A percentile compares a stretch with the other conserved stretches of the same genome.
These are phyloP conservation scores for Spatulosminthurus flaviceps DNA, from an alignment of 2,888 invertebrate genomes.

Conservation along the genomic window DNA sequence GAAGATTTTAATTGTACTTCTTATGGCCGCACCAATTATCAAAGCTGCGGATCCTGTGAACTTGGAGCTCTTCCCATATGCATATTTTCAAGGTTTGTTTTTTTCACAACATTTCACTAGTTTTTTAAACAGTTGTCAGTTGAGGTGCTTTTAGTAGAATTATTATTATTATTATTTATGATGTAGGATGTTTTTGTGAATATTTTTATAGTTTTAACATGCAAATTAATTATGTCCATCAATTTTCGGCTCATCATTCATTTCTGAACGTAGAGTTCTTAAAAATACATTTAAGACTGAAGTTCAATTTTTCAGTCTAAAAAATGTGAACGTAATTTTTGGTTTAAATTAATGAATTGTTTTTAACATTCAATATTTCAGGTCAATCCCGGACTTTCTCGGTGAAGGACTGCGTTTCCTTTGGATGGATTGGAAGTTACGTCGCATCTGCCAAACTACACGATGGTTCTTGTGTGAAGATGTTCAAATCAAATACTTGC, in stretches of 20 bases:
- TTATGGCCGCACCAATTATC: background rate
- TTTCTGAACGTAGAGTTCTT: too few species aligned
- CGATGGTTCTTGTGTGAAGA: background rate
- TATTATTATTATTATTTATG: too few species aligned
- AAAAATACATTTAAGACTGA: too few species aligned
- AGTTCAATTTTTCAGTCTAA: too few species aligned
- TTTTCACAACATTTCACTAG: too few species aligned
- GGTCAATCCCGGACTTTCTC: background rate
- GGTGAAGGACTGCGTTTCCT: background rate
- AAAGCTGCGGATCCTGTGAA: background rate
- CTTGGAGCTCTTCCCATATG: background rate
- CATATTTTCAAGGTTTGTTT: slow-evolving; percentile 8
- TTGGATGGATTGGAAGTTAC: background rate
- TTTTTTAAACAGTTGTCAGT: too few species aligned
- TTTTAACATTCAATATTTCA: background rate
- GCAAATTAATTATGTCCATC: too few species aligned
- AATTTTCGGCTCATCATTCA: too few species aligned
- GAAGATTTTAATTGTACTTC: background rate
- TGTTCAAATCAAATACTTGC: background rate
- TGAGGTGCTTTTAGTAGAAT: too few species aligned
- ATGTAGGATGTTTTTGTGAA: too few species aligned
- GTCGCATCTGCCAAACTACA: background rate
- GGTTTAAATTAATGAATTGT: background rate
- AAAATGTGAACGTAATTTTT: too few species aligned
- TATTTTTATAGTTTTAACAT: too few species aligned